These are phyloP conservation scores for Drosophila atripex DNA, from an alignment of 2,888 invertebrate genomes.

Conservation along the genomic window DNA sequence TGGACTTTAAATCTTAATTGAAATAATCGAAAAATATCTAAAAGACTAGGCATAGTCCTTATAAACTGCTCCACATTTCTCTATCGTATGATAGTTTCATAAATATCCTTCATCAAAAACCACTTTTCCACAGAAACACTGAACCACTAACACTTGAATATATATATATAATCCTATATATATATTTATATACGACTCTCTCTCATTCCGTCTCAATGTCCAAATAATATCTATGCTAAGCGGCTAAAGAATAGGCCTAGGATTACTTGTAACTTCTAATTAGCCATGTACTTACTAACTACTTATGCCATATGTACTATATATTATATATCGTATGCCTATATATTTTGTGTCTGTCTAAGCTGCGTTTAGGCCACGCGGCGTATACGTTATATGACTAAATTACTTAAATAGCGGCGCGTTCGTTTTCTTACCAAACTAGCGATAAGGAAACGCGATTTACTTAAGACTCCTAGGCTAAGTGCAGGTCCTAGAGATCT, in stretches of 20 bases:
- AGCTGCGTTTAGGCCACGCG: constrained; percentile 47
- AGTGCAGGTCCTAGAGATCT: constrained; percentile 67
- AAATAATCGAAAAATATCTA: not conserved
- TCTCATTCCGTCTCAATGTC: constrained; percentile 75
- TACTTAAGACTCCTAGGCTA: constrained; percentile 60
- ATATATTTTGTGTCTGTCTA: constrained; percentile 54
- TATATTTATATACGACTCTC: constrained; percentile 50
- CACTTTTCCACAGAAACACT: constrained; percentile 2
- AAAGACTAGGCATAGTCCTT: not conserved
- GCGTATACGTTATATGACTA: constrained; percentile 57
- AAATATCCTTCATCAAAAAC: not conserved
- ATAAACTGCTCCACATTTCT: not conserved
- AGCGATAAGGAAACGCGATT: constrained; percentile 54
- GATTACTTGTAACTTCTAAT: constrained; percentile 59
- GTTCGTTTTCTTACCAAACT: constrained; percentile 52
- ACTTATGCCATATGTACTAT: constrained; percentile 34
- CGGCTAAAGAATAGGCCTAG: constrained; percentile 62
- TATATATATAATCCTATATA: constrained; percentile 7
- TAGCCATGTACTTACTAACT: constrained; percentile 56
- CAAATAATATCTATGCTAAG: constrained; percentile 46
- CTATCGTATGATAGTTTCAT: constrained; percentile 1
- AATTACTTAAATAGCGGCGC: constrained; percentile 55
- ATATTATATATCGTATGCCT: constrained; percentile 28
- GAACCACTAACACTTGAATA: constrained; percentile 12
- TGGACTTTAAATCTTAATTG: not conserved